phyloP scores from a whole-genome alignment of 2,113 vertebrate genomes.

The Entomyzon cyanotis region DNA sequence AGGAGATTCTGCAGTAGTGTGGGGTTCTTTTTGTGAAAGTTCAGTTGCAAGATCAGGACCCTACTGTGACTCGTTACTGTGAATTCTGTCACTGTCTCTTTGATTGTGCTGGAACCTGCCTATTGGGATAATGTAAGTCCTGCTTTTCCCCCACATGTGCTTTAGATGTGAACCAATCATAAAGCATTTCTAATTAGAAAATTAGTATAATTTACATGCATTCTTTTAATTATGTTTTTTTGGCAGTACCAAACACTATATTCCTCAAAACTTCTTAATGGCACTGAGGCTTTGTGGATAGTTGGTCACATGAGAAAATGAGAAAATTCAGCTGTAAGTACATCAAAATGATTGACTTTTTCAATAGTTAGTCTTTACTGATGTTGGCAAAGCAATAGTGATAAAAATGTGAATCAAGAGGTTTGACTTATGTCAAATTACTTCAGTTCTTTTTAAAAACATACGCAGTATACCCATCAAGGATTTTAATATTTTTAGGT shows the following conservation, averaged over 20 bases:
- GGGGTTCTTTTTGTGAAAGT: constrained; percentile 49
- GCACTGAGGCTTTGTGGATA: constrained; percentile 63
- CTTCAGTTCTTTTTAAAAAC: constrained; percentile 1
- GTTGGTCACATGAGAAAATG: constrained; percentile 56
- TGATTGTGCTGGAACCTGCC: constrained; percentile 58
- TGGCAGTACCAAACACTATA: constrained; percentile 67
- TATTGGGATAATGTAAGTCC: constrained; percentile 62
- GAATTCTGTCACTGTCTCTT: constrained; percentile 59
- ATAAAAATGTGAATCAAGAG: not conserved
- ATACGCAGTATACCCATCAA: not conserved
- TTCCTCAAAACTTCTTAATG: constrained; percentile 64
- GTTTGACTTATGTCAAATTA: not conserved
- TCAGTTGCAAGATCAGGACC: constrained; percentile 57
- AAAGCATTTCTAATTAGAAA: constrained; percentile 11
- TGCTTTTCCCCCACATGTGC: constrained; percentile 24
- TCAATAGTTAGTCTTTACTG: constrained; percentile 35
- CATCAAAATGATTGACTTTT: constrained; percentile 57
- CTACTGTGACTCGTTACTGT: constrained; percentile 52
- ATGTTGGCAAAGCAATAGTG: constrained; percentile 8
- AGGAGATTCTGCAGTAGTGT: constrained; percentile 35
- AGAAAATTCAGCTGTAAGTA: constrained; percentile 66
- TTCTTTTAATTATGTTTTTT: constrained; percentile 68
- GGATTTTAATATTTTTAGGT: not conserved
- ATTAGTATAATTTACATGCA: constrained; percentile 44
- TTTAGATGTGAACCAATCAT: constrained; percentile 45